Base-by-base conservation (phyloP, 2,113 vertebrate species). In the Heterochromis multidens region DNA sequence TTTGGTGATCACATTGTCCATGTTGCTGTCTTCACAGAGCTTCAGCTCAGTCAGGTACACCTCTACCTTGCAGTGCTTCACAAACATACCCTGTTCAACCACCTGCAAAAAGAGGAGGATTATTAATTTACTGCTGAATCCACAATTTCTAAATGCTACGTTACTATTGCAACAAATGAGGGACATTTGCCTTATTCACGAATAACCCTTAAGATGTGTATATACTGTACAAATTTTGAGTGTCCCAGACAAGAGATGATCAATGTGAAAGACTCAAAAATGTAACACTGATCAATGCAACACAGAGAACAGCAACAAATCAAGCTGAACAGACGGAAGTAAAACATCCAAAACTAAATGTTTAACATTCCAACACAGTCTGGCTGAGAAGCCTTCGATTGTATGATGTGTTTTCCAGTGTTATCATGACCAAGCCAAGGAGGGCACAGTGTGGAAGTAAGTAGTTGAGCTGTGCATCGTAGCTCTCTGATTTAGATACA, bases 31-130 rank as follows among this genome's bases (percentile, higher is more conserved):
- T 93, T 99, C 98, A 94, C 99, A 99, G 46, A 99, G 97, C 93
- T 99, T 99, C 92, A 99, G 91, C 96, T 99, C 98, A 13, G 99
- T 99, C 93, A 99, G 96, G 95, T 99, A 99, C 14, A 99, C 99
- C 95, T 99, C 99, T 92, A 99, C 99, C 95, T 99, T 99, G 96
- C 98, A 99, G 96, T 99, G 98, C 93, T 99, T 99, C 91, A 99
- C 98, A 95, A 99, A 99, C 99, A 99, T 99, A 94, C 98, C 99
- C 96, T 99, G 98, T 94, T 99, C 99, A 90, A 99, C 97, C 77
- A 99, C 98, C 98, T 99, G 94, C 29, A 77, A 33, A 76, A 19
- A 49, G n/a, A 59, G 9, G 11, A 49, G 31, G 70, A 74, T 74
- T 14, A 33, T 74, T 27, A 33, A 33, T 33, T 74, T 74, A 74